Percentiles rank a stretch among this genome's conserved stretches.
These are phyloP conservation scores for Mystacornis crossleyi DNA, from an alignment of 2,113 vertebrate genomes.

Conservation along the genomic window DNA sequence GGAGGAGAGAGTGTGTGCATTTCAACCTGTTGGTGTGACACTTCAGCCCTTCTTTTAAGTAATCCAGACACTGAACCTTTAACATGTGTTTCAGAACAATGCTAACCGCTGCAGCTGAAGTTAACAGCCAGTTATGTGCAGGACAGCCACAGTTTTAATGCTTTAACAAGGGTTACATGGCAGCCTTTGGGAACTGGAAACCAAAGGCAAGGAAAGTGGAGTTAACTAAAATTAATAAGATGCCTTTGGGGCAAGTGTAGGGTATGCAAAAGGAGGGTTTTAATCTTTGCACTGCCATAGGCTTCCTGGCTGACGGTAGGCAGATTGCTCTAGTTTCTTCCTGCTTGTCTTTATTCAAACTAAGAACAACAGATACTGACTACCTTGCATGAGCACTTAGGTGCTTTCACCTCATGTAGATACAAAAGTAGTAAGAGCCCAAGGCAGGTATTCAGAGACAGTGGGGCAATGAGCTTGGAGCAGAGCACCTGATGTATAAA, in stretches of 20 bases:
- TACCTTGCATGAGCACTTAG: background rate
- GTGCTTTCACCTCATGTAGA: background rate
- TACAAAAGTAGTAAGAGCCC: background rate
- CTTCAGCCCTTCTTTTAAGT: background rate
- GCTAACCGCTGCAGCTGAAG: background rate
- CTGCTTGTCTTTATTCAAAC: background rate
- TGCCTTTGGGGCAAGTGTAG: background rate
- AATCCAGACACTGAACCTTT: background rate
- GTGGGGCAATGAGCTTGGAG: background rate
- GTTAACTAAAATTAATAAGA: background rate
- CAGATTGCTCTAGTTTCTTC: background rate
- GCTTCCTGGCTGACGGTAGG: background rate
- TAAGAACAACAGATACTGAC: background rate
- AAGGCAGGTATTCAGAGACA: background rate
- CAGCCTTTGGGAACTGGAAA: background rate
- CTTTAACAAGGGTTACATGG: background rate
- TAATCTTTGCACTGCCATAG: background rate
- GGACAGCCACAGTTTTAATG: background rate
- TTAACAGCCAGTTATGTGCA: background rate
- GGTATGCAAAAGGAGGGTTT: background rate
- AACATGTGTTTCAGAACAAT: background rate
- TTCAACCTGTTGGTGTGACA: background rate
- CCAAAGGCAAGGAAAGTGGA: background rate
- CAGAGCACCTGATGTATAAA: background rate
- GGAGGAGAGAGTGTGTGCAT: rapidly evolving